Percentiles rank a stretch among this genome's conserved stretches.
These are phyloP conservation scores for Lipophrys pholis DNA, from an alignment of 2,113 vertebrate genomes.

Conservation along the genomic window DNA sequence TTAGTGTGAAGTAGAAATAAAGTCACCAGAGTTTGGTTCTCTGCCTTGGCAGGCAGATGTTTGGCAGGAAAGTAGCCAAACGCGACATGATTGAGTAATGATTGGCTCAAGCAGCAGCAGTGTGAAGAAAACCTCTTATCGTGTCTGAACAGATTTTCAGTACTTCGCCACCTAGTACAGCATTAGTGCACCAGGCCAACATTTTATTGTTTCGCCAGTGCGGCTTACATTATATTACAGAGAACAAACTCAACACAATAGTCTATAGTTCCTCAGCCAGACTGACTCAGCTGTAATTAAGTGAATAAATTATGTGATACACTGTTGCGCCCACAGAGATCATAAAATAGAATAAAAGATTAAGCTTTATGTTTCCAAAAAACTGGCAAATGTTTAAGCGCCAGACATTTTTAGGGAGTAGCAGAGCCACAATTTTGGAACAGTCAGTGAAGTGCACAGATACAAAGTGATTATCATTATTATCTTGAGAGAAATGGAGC, in stretches of 20 bases:
- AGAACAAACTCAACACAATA: slow-evolving; percentile 27
- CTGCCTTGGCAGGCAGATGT: slow-evolving; percentile 15
- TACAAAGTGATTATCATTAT: not conserved
- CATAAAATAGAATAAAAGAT: slow-evolving; percentile 10
- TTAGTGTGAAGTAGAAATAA: slow-evolving; percentile 36
- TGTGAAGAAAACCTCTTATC: slow-evolving; percentile 63
- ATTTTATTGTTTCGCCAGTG: slow-evolving; percentile 40
- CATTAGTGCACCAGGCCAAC: slow-evolving; percentile 28
- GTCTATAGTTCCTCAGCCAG: slow-evolving; percentile 16
- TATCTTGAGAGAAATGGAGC: not conserved
- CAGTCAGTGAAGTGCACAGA: no score
- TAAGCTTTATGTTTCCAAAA: slow-evolving; percentile 1
- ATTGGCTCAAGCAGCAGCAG: slow-evolving; percentile 49
- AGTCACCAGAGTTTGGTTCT: slow-evolving; percentile 45
- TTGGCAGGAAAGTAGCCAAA: slow-evolving; percentile 49
- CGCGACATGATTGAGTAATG: slow-evolving; percentile 54
- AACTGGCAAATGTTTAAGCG: not conserved
- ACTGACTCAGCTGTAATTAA: slow-evolving; percentile 18
- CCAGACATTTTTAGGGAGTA: not conserved
- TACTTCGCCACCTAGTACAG: slow-evolving; percentile 38
- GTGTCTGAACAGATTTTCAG: slow-evolving; percentile 60
- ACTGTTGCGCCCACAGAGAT: slow-evolving; percentile 9
- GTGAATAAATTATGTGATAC: slow-evolving; percentile 29
- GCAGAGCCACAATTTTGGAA: not conserved
- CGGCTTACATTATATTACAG: slow-evolving; percentile 27